Evolutionary conservation across 2,113 vertebrate species (phyloP).

Genomic region (Cyanocitta stelleri): DNA sequence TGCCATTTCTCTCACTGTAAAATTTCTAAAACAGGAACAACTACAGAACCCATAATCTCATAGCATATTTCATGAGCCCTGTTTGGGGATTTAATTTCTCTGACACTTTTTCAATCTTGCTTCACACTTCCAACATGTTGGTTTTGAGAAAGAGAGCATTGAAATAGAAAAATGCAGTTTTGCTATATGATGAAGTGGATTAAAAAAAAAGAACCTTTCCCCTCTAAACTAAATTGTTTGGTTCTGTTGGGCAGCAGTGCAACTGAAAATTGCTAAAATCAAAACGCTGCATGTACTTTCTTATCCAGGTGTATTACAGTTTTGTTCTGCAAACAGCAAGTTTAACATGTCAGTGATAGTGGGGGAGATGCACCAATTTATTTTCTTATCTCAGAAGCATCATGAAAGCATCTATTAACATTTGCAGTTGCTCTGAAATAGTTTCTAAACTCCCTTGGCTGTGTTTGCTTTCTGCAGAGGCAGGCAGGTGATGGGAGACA

Average conservation of each 20-base stretch:
- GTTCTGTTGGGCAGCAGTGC: not conserved
- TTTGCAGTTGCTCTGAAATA: not conserved
- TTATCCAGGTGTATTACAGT: not conserved
- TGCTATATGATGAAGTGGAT: not conserved
- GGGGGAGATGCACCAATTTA: not conserved
- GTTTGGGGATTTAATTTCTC: not conserved
- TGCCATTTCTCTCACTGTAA: not conserved
- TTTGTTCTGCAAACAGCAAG: not conserved
- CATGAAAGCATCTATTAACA: not conserved
- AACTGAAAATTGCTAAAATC: not conserved
- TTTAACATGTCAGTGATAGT: not conserved
- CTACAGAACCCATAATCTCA: not conserved
- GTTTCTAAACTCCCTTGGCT: not conserved
- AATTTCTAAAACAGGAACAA: not conserved
- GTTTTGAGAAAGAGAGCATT: not conserved
- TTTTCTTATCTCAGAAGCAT: not conserved
- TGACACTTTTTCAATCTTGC: not conserved
- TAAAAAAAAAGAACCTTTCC: not conserved
- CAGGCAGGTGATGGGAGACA: not conserved
- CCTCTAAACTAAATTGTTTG: not conserved
- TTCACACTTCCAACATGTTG: not conserved
- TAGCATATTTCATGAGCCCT: not conserved
- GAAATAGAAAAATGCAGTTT: not conserved
- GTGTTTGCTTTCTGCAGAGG: not conserved
- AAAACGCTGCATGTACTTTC: not conserved